Conservation (phyloP, 53 echinoderm and acorn worm species). For the Holothuria leucospilota region DNA sequence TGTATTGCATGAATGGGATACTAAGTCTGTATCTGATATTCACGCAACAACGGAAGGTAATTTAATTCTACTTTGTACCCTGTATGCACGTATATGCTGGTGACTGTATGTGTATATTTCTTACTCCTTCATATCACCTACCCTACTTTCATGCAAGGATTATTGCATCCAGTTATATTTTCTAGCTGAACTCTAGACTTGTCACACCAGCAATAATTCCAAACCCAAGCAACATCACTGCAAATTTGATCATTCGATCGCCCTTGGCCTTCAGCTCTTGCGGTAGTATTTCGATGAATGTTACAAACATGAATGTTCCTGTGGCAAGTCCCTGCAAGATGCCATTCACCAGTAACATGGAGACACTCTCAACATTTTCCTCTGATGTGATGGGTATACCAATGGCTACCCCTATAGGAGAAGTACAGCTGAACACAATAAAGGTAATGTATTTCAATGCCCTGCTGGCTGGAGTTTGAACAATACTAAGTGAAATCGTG, state of each 20-base stretch:
- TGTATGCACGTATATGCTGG: too few relatives aligned
- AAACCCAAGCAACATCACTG: slow-evolving; percentile 76
- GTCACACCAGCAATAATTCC: slow-evolving; percentile 73
- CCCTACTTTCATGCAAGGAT: too few relatives aligned
- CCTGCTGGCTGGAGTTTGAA: slow-evolving; percentile 64
- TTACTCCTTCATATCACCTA: too few relatives aligned
- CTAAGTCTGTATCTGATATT: too few relatives aligned
- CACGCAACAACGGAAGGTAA: too few relatives aligned
- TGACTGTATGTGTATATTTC: too few relatives aligned
- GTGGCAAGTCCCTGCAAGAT: slow-evolving; percentile 91
- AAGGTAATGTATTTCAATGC: slow-evolving; percentile 61
- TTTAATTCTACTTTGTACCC: too few relatives aligned
- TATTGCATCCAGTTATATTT: too few relatives aligned
- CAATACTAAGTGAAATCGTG: slow-evolving; percentile 81
- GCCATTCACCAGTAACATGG: slow-evolving; percentile 74
- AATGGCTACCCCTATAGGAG: slow-evolving; percentile 84
- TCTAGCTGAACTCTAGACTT: slow-evolving; percentile 37
- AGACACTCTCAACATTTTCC: slow-evolving; percentile 37
- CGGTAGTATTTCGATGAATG: slow-evolving; percentile 93
- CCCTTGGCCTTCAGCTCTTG: slow-evolving; percentile 76
- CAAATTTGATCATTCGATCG: slow-evolving; percentile 77
- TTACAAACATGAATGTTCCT: slow-evolving; percentile 94
- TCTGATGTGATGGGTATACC: slow-evolving; percentile 80
- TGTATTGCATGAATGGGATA: too few relatives aligned
- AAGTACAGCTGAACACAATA: slow-evolving; percentile 77